Conservation (phyloP, 2,113 vertebrate species). For the Anguilla japonica region DNA sequence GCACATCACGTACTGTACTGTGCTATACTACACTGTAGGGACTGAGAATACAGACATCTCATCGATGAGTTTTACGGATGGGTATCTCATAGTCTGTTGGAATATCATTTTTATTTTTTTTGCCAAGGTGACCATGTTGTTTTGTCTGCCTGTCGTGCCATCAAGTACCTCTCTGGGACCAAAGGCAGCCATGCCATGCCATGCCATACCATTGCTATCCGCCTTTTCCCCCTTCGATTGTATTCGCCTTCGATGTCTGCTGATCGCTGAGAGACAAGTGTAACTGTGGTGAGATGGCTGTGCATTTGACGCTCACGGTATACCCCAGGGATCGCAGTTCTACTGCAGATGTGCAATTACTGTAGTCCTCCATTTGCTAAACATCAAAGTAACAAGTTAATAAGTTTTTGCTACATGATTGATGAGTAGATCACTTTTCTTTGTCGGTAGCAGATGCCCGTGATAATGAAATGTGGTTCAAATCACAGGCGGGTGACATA, state of each 20-base stretch:
- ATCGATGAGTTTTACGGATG: background rate
- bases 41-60: background rate
- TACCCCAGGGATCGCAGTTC: conserved; percentile 43
- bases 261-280: background rate
- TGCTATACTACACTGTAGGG: background rate
- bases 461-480: background rate
- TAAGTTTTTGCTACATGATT: background rate
- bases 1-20: background rate
- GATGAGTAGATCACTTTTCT: background rate
- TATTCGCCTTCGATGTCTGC: background rate
- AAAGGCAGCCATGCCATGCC: background rate
- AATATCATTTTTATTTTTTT: background rate
- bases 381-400: background rate
- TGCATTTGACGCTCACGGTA: conserved; percentile 49
- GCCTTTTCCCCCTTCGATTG: background rate
- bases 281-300: background rate
- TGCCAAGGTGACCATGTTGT: background rate
- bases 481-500: background rate
- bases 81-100: background rate
- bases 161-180: conserved; percentile 6
- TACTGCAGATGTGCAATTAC: background rate
- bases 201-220: background rate
- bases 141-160: background rate
- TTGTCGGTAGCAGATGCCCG: background rate
- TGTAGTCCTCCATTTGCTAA: background rate